phyloP scores from a whole-genome alignment of 2,113 vertebrate genomes.

The Hydrolagus affinis region DNA sequence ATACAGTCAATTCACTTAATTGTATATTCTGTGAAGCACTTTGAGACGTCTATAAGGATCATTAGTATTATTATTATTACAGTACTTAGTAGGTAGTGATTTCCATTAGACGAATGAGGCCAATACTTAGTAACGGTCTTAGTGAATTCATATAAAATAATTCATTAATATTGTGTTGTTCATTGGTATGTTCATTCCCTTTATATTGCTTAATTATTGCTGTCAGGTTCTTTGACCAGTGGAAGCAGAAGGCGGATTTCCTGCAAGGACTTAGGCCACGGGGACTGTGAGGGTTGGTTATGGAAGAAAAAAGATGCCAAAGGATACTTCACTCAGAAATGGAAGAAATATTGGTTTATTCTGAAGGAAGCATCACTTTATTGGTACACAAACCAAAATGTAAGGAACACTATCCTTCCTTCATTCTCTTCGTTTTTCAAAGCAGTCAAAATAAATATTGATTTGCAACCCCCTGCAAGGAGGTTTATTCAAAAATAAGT shows the following conservation, averaged over 20 bases:
- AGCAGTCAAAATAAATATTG: background rate
- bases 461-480: background rate
- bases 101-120: too few relatives aligned
- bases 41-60: too few relatives aligned
- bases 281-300: conserved; percentile 81
- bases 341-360: conserved; percentile 88
- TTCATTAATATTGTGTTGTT: background rate
- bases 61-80: too few relatives aligned
- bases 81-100: too few relatives aligned
- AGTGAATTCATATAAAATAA: background rate
- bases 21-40: too few relatives aligned
- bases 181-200: background rate
- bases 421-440: background rate
- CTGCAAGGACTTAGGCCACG: conserved; percentile 77
- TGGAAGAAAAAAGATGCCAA: conserved; percentile 85
- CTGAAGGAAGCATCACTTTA: conserved; percentile 81
- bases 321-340: conserved; percentile 81
- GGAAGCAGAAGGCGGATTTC: conserved; percentile 76
- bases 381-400: conserved; percentile 88
- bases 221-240: conserved; percentile 64
- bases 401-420: conserved; percentile 46
- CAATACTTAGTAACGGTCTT: background rate
- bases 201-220: background rate
- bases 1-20: too few relatives aligned
- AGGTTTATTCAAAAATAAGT: background rate